Evolutionary conservation across 2,113 vertebrate species (phyloP).

Genomic region (Ceuthmochares aereus): DNA sequence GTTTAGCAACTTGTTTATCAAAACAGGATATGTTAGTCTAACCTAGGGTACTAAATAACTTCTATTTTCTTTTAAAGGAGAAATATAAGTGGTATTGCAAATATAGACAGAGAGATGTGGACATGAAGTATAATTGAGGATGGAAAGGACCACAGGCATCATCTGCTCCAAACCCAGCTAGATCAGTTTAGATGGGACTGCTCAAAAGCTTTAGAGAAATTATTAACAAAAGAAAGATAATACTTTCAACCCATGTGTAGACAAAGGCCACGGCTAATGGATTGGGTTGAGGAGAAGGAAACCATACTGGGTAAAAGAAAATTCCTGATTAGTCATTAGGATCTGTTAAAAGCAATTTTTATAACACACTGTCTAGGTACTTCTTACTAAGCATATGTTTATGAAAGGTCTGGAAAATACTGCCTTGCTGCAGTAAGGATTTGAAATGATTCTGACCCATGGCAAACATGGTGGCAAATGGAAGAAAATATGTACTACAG

Average conservation of each 20-base stretch:
- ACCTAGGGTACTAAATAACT: not conserved
- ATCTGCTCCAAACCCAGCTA: not conserved
- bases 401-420: not conserved
- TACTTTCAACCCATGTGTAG: not conserved
- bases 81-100: too few species aligned
- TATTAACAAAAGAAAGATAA: not conserved
- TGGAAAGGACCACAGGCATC: not conserved
- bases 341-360: not conserved
- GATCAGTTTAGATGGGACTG: not conserved
- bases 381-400: not conserved
- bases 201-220: not conserved
- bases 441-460: not conserved
- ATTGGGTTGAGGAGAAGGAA: not conserved
- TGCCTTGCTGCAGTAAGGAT: not conserved
- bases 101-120: too few species aligned
- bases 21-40: not conserved
- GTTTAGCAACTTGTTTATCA: not conserved
- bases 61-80: not conserved
- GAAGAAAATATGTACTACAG: not conserved
- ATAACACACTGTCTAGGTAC: not conserved
- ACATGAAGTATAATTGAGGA: too few species aligned
- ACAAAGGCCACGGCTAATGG: not conserved
- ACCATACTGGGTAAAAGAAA: not conserved
- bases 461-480: not conserved
- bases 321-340: not conserved